A percentile compares a stretch with the other conserved stretches of the same genome.
phyloP scores from a whole-genome alignment of 2,888 invertebrate genomes.

The Heteromyza rotundicornis region DNA sequence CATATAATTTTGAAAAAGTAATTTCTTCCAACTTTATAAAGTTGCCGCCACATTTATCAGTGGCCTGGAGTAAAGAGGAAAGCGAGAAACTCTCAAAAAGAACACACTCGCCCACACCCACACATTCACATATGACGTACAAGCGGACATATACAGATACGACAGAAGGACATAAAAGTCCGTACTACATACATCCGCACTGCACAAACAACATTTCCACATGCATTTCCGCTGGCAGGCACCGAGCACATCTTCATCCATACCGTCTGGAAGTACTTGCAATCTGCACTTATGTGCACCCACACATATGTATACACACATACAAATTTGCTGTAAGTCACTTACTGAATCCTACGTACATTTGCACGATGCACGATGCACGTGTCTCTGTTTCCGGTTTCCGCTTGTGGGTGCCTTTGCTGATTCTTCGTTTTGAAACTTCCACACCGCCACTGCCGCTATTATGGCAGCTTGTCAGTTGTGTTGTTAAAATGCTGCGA shows the following conservation, averaged over 20 bases:
- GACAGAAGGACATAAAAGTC: no score
- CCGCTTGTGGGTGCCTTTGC: not conserved
- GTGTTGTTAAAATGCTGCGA: not conserved
- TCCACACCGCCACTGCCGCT: not conserved
- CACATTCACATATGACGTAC: no score
- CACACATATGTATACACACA: not conserved
- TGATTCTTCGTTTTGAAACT: no score
- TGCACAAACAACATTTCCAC: conserved; percentile 4
- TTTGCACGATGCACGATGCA: not conserved
- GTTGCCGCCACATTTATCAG: no score
- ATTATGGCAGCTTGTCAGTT: not conserved
- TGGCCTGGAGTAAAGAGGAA: no score
- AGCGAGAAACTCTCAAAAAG: no score
- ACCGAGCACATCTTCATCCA: not conserved
- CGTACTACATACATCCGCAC: no score
- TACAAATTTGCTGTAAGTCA: not conserved
- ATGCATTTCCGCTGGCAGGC: not conserved
- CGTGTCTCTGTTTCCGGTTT: not conserved
- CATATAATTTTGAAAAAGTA: no score
- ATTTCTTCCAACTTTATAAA: no score
- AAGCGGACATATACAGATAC: no score
- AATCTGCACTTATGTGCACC: not conserved
- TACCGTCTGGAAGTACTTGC: not conserved
- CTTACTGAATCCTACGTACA: no score
- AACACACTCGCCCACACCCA: no score